phyloP scores from a whole-genome alignment of 2,888 invertebrate genomes.

The Archips crataeganus region DNA sequence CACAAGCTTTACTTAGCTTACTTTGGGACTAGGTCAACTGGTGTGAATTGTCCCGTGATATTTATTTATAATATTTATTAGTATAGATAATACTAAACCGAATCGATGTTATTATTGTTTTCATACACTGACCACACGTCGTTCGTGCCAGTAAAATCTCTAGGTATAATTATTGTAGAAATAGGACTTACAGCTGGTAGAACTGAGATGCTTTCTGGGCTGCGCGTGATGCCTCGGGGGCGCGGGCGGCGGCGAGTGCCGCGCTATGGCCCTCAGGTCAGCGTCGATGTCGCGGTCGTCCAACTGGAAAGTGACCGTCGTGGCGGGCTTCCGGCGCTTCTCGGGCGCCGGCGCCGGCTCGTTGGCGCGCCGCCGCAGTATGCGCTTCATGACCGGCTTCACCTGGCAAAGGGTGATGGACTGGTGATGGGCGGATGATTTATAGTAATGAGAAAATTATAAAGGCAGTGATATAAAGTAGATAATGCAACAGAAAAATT shows the following conservation, averaged over 20 bases:
- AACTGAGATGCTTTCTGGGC: slow-evolving; percentile 73
- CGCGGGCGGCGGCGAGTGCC: slow-evolving; percentile 65
- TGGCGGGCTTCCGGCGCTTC: slow-evolving; percentile 94
- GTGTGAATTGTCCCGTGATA: too few relatives aligned
- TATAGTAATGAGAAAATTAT: neutral
- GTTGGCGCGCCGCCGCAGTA: slow-evolving; percentile 95
- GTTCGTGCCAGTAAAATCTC: too few relatives aligned
- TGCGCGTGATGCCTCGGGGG: slow-evolving; percentile 59
- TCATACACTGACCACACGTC: too few relatives aligned
- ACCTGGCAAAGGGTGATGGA: slow-evolving; percentile 76
- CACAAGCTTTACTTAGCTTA: too few relatives aligned
- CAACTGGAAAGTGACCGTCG: slow-evolving; percentile 94
- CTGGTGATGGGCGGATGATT: neutral
- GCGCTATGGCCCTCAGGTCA: slow-evolving; percentile 92
- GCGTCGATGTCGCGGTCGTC: slow-evolving; percentile 96
- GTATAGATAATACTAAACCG: too few relatives aligned
- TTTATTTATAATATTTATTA: too few relatives aligned
- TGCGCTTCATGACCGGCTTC: slow-evolving; percentile 98
- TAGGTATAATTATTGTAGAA: too few relatives aligned
- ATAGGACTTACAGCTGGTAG: slow-evolving; percentile 66
- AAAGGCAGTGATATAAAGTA: neutral
- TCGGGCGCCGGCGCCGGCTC: slow-evolving; percentile 96
- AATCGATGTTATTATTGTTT: too few relatives aligned
- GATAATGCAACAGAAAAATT: too few relatives aligned
- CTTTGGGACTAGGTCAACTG: too few relatives aligned